Conservation (phyloP, 2,888 invertebrate species). For the Aspidapion aeneum region DNA sequence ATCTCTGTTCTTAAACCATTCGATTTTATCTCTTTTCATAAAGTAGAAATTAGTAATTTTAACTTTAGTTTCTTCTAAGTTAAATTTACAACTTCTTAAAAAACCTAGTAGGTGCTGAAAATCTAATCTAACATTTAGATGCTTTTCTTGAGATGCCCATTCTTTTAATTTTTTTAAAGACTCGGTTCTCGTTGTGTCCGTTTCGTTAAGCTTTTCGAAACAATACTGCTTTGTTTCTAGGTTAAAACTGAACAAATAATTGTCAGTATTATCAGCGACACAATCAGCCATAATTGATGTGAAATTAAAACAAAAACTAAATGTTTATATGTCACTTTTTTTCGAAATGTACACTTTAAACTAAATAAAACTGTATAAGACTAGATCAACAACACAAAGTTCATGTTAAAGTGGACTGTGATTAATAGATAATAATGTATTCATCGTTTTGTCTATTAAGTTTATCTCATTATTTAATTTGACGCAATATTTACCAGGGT, state of each 20-base stretch:
- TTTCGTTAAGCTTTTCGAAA: background rate
- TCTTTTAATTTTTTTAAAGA: constrained; percentile 38
- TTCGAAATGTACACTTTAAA: no score
- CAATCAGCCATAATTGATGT: background rate
- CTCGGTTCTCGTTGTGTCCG: background rate
- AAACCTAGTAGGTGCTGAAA: constrained; percentile 54
- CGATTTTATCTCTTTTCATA: constrained; percentile 53
- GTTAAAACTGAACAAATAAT: background rate
- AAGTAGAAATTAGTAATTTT: constrained; percentile 57
- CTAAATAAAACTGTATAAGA: no score
- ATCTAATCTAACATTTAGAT: constrained; percentile 47
- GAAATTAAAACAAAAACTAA: no score
- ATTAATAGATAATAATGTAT: no score
- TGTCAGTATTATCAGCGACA: background rate
- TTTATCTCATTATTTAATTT: no score
- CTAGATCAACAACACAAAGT: no score
- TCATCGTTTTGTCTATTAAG: no score
- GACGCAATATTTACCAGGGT: no score
- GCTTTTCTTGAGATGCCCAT: constrained; percentile 48
- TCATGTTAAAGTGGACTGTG: no score
- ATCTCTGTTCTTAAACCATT: constrained; percentile 61
- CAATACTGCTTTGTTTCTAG: background rate
- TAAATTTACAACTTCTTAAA: constrained; percentile 59
- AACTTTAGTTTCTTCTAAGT: constrained; percentile 54
- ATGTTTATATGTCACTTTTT: no score